A percentile compares a stretch with the other conserved stretches of the same genome.
phyloP scores from a whole-genome alignment of 2,888 invertebrate genomes.

The Protophormia terraenovae region DNA sequence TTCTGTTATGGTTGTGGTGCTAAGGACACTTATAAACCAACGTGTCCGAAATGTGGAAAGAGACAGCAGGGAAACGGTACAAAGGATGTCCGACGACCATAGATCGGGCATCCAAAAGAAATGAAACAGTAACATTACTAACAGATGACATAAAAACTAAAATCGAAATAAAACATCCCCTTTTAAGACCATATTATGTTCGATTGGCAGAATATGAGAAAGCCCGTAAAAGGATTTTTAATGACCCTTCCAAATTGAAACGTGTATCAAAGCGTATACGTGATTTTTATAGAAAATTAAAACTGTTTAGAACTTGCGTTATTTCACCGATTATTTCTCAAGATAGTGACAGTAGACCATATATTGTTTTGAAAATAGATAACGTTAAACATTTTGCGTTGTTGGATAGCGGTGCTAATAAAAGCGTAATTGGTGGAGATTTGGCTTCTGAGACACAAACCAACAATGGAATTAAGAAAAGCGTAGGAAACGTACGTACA shows the following conservation, averaged over 20 bases:
- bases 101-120: background rate
- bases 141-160: background rate
- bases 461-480: background rate
- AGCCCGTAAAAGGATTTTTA: background rate
- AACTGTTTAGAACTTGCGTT: background rate
- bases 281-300: background rate
- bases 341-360: background rate
- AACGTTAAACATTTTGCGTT: background rate
- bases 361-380: background rate
- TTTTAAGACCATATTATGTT: background rate
- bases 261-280: background rate
- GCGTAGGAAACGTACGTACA: background rate
- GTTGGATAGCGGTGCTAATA: conserved; percentile 16
- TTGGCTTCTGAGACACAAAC: background rate
- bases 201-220: background rate
- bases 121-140: background rate
- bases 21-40: background rate
- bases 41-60: background rate
- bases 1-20: background rate
- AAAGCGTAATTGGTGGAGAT: conserved; percentile 5
- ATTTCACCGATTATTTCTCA: background rate
- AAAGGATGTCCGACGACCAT: background rate
- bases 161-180: background rate
- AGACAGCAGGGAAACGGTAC: background rate
- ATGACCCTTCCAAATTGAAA: background rate